Evolutionary conservation across 2,797 vertebrate genomes (phyloP).

Genomic region (Borostomias antarcticus): DNA sequence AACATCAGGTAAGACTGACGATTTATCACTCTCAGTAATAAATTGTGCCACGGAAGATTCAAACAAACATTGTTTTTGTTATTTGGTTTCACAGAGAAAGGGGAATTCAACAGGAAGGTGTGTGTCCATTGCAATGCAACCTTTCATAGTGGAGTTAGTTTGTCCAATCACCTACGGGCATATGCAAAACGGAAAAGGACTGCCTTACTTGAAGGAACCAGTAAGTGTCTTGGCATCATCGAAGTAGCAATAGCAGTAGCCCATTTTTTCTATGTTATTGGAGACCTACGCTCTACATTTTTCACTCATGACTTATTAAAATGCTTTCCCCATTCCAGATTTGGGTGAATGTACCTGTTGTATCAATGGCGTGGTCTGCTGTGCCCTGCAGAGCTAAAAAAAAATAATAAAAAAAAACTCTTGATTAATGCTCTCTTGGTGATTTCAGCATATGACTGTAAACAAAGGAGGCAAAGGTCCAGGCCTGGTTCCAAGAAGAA

Average conservation of each 20-base stretch:
- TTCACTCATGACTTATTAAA: too few relatives aligned
- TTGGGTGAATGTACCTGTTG: not conserved
- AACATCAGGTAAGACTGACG: constrained; percentile 83
- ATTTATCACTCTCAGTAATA: too few relatives aligned
- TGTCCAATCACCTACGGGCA: constrained; percentile 93
- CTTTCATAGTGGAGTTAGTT: constrained; percentile 93
- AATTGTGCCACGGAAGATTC: too few relatives aligned
- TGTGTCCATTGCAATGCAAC: constrained; percentile 92
- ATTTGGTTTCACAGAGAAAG: constrained; percentile 68
- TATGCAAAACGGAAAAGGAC: constrained; percentile 89
- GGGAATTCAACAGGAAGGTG: constrained; percentile 79
- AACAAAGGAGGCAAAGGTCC: constrained; percentile 90
- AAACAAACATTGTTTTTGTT: constrained; percentile 1
- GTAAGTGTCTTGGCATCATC: constrained; percentile 71
- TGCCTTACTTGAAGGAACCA: constrained; percentile 88
- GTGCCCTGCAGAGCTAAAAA: not conserved
- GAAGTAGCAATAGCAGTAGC: too few relatives aligned
- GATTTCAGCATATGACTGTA: constrained; percentile 88
- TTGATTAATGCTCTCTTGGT: constrained; percentile 26
- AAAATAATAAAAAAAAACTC: not conserved
- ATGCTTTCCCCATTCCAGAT: not conserved
- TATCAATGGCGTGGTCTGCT: not conserved
- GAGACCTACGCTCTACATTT: too few relatives aligned
- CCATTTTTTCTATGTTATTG: too few relatives aligned
- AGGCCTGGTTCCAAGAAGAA: constrained; percentile 97